These are phyloP conservation scores for Chiloscyllium punctatum DNA, from an alignment of 2,797 vertebrate genomes.

Conservation along the genomic window DNA sequence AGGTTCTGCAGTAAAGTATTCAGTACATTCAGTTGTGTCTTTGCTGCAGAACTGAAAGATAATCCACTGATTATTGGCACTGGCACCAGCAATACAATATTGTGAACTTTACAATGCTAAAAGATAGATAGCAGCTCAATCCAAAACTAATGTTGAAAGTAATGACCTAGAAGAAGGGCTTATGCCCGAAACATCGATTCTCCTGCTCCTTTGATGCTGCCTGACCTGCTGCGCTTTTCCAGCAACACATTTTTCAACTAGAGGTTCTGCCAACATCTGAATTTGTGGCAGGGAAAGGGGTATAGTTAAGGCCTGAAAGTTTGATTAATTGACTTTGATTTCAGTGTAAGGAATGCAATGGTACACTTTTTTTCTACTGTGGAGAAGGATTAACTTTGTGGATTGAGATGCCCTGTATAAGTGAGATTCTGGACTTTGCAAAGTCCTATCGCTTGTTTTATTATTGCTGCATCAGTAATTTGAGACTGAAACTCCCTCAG, in stretches of 20 bases:
- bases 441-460: background rate
- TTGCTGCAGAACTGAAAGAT: too few species aligned
- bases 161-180: background rate
- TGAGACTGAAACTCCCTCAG: background rate
- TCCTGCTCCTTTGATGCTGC: too few species aligned
- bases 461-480: too few species aligned
- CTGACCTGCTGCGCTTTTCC: too few species aligned
- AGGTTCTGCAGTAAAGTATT: too few species aligned
- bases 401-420: background rate
- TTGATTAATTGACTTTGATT: too few species aligned
- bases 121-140: too few species aligned
- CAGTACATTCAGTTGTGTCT: too few species aligned
- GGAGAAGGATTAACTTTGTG: background rate
- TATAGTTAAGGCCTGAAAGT: too few species aligned
- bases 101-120: background rate
- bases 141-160: background rate
- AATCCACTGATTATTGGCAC: too few species aligned
- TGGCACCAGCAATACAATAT: background rate
- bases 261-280: background rate
- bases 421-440: background rate
- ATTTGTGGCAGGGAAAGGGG: background rate
- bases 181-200: too few species aligned
- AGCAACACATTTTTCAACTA: background rate
- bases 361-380: background rate
- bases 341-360: background rate